Evolutionary conservation across 2,888 invertebrate genomes (phyloP).

Genomic region (Pyrgus malvae): DNA sequence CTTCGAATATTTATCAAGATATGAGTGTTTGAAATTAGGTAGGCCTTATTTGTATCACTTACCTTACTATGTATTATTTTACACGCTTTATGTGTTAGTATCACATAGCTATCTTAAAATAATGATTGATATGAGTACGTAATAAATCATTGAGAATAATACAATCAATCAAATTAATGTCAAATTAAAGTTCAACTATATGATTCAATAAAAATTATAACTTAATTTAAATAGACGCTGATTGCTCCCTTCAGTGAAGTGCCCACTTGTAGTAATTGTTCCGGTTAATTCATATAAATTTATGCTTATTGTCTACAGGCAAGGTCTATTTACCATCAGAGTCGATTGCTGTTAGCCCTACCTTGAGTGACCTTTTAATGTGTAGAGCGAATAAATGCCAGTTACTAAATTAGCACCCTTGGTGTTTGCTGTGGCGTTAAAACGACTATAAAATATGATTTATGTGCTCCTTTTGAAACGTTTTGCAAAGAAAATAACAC

Average conservation of each 20-base stretch:
- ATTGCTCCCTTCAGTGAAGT: neutral
- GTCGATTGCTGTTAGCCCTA: slow-evolving; percentile 1
- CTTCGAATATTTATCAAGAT: no score
- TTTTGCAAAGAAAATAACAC: slow-evolving; percentile 5
- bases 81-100: neutral
- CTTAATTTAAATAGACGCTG: neutral
- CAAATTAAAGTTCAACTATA: neutral
- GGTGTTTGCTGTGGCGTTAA: slow-evolving; percentile 13
- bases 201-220: neutral
- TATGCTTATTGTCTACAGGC: neutral
- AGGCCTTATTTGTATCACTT: no score
- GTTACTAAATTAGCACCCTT: slow-evolving; percentile 19
- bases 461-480: neutral
- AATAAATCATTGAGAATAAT: neutral
- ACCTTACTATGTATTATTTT: no score
- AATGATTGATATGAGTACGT: no score
- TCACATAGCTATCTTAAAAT: no score
- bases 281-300: slow-evolving; percentile 6
- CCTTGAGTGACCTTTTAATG: slow-evolving; percentile 11
- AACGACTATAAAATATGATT: slow-evolving; percentile 16
- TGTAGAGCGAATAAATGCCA: slow-evolving; percentile 9
- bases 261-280: slow-evolving; percentile 3
- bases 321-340: neutral
- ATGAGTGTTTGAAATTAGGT: no score
- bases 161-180: neutral